phyloP scores from a whole-genome alignment of 2,797 vertebrate genomes.

The Muscicapa comitata region DNA sequence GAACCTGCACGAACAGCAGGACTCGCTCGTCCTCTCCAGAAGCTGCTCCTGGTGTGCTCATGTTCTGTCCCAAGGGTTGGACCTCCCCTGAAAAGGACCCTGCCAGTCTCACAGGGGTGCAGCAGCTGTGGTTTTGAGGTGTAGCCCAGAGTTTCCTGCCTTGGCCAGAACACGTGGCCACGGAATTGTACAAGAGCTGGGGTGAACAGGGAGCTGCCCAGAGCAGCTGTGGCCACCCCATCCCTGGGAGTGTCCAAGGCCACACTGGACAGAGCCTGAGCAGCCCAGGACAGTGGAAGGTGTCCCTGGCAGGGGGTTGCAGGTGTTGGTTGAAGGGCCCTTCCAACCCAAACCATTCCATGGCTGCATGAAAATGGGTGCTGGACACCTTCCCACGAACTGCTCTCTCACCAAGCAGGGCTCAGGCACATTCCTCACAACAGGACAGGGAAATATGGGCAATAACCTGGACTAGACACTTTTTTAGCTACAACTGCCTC shows the following conservation, averaged over 20 bases:
- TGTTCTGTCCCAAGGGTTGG: neutral
- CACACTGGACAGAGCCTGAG: fast-evolving
- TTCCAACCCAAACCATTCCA: neutral
- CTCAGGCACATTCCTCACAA: neutral
- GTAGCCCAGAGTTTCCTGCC: neutral
- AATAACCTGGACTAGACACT: neutral
- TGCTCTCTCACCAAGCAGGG: neutral
- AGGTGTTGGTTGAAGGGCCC: neutral
- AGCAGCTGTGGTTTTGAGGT: neutral
- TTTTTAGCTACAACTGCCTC: neutral
- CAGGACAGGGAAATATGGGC: neutral
- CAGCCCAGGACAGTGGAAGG: too few relatives aligned
- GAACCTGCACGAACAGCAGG: neutral
- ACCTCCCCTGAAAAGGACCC: neutral
- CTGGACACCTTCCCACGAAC: neutral
- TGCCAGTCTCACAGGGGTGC: neutral
- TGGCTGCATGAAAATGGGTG: neutral
- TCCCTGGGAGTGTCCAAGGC: neutral
- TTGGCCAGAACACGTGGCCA: neutral
- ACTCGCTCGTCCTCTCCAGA: neutral
- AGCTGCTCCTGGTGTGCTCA: neutral
- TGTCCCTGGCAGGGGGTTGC: neutral
- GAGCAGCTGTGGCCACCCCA: neutral
- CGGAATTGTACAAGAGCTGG: neutral
- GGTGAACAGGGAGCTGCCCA: neutral